These are phyloP conservation scores for Tetramorium bicarinatum DNA, from an alignment of 2,888 invertebrate species.

Conservation along the genomic window DNA sequence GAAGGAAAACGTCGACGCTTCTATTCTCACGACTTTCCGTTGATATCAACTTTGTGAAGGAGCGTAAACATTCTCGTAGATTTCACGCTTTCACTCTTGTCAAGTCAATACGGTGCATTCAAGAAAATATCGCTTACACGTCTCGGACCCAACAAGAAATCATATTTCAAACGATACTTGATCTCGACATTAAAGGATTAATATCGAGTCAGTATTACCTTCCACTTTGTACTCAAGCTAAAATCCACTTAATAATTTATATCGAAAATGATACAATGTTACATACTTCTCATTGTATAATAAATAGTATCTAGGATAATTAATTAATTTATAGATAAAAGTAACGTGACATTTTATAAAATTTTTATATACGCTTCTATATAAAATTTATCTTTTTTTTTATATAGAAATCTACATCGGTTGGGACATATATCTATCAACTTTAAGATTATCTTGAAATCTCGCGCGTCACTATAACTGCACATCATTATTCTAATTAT, in stretches of 20 bases:
- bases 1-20: constrained; percentile 1
- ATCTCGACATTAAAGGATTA: constrained; percentile 40
- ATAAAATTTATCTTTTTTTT: not conserved
- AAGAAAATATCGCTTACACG: constrained; percentile 38
- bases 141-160: constrained; percentile 27
- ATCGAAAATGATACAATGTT: not conserved
- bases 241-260: constrained; percentile 1
- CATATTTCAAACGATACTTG: constrained; percentile 41
- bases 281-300: not conserved
- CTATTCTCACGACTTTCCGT: constrained; percentile 19
- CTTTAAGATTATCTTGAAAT: not conserved
- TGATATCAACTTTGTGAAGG: constrained; percentile 9
- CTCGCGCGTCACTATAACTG: not conserved
- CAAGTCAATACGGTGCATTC: constrained; percentile 12
- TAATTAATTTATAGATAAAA: not conserved
- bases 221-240: not conserved
- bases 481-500: not conserved
- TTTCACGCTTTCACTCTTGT: constrained; percentile 50
- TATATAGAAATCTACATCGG: not conserved
- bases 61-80: constrained; percentile 24
- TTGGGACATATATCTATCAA: not conserved
- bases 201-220: constrained; percentile 18
- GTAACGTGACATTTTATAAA: not conserved
- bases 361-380: not conserved
- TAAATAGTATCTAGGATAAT: not conserved